Conservation (phyloP, 1,140 invertebrate genomes). For the Diabrotica virgifera region DNA sequence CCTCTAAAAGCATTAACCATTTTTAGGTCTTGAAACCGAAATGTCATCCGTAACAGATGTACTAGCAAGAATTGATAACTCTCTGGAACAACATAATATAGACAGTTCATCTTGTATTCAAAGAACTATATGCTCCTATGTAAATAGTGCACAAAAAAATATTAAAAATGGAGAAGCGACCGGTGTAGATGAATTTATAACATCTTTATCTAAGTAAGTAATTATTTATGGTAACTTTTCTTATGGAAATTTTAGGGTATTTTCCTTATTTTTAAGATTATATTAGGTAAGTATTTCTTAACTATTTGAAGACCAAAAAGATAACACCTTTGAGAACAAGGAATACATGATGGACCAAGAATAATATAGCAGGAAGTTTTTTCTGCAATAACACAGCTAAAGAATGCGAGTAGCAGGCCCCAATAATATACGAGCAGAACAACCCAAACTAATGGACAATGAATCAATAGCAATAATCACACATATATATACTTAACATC, state of each 20-base stretch:
- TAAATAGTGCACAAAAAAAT: conserved; percentile 65
- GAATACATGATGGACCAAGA: no score
- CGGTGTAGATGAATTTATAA: conserved; percentile 63
- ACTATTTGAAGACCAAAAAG: no score
- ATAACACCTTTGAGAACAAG: no score
- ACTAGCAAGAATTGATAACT: conserved; percentile 68
- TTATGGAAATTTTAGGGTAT: not conserved
- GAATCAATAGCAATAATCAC: no score
- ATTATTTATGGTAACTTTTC: conserved; percentile 21
- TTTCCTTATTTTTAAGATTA: not conserved
- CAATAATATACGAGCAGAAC: no score
- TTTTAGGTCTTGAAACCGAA: conserved; percentile 60
- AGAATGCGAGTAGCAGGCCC: no score
- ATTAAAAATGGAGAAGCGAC: conserved; percentile 59
- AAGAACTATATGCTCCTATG: conserved; percentile 71
- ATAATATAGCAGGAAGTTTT: no score
- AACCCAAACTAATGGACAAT: no score
- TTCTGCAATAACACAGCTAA: no score
- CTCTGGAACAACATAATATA: conserved; percentile 68
- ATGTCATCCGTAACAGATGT: conserved; percentile 60
- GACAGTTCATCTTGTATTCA: conserved; percentile 77
- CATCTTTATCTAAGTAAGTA: conserved; percentile 61
- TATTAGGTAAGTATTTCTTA: not conserved
- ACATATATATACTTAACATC: no score
- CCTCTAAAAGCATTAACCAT: no score